These are phyloP conservation scores for Pituophis catenifer DNA, from an alignment of 2,113 vertebrate species.

Conservation along the genomic window DNA sequence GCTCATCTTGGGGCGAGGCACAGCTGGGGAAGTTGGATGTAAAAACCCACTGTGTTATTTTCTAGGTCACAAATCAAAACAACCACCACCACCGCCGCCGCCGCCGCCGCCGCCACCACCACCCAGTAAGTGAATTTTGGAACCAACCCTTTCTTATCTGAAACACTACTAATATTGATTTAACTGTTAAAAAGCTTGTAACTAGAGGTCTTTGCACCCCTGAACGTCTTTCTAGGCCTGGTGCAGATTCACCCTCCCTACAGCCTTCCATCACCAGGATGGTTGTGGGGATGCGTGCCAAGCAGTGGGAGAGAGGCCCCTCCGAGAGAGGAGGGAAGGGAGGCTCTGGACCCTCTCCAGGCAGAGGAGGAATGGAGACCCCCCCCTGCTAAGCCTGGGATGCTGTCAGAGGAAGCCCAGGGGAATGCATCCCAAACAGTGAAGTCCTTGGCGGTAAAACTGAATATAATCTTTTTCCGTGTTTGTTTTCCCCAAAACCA, in stretches of 20 bases:
- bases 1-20: too few relatives aligned
- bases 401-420: neutral
- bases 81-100: accelerated
- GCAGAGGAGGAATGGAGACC: neutral
- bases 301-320: neutral
- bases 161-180: neutral
- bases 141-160: neutral
- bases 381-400: neutral
- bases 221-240: neutral
- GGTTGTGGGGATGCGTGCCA: neutral
- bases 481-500: neutral
- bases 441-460: neutral
- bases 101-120: too few relatives aligned
- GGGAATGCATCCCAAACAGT: neutral
- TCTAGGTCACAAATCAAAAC: neutral
- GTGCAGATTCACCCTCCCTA: neutral
- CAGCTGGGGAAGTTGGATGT: neutral
- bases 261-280: neutral
- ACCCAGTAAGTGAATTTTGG: neutral
- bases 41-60: neutral
- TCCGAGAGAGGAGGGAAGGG: neutral
- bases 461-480: neutral
- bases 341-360: neutral
- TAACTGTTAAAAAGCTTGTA: neutral
- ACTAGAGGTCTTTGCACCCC: neutral